Base-by-base conservation (phyloP, 2,797 vertebrate species). In the Manis javanica region DNA sequence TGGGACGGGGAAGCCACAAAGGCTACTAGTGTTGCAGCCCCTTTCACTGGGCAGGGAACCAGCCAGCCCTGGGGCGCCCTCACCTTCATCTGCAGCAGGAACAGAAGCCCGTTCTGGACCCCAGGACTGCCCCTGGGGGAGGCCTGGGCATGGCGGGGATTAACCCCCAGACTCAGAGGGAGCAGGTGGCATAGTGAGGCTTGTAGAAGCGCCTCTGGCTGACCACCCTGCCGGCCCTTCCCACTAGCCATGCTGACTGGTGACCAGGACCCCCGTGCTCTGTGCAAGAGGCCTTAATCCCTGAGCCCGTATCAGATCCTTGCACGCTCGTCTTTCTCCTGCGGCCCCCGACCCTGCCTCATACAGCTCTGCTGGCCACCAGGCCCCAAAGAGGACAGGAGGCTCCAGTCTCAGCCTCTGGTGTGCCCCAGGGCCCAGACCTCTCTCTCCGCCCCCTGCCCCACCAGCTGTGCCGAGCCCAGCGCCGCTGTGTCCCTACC, bases 221-320 rank as follows among this genome's bases (percentile, higher is more conserved):
- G 46, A 46, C 46, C 46, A 12, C 46, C 46, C 46, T 11, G 10
- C 46, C 46, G 37, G 37, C 72, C 63, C 63, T 39, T n/a, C 51
- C 66, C 64, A 2, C 8, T 5, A 51, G 66, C 89, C 59, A 9
- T 10, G 42, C 68, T 4, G 37, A 16, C 89, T 74, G 46, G 31
- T 19, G 7, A n/a, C 79, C 6, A 14, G 10, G 5, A 18, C 14
- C 37, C 21, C 16, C 2, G 34, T 71, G 59, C 78, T 93, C 87
- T 26, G 61, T 19, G 51, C 57, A 61, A 72, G 92, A 91, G 90
- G 96, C 97, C 82, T 96, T 96, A 95, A 91, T 11, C 87, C 51
- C 39, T 4, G 53, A 59, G 78, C 23, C 39, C 18, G 7, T 0
- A 0, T 3, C 18, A 7, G 7, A 4, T 7, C n/a, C 31, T 0